These are phyloP conservation scores for Deilephila elpenor DNA, from an alignment of 2,888 invertebrate species.

Conservation along the genomic window DNA sequence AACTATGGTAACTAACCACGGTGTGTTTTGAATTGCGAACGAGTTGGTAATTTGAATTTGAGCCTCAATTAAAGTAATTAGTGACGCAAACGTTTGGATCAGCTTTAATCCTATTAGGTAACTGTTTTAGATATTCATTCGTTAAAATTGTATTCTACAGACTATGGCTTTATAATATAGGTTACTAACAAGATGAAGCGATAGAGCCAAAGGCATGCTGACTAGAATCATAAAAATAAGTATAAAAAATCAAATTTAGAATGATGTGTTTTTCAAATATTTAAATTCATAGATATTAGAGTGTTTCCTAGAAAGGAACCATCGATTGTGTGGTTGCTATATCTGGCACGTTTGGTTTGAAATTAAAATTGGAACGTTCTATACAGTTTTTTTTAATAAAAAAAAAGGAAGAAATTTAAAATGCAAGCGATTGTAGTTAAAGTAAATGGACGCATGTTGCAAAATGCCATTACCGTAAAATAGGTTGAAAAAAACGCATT, in stretches of 20 bases:
- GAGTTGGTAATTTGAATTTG: conserved; percentile 45
- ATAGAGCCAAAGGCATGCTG: too few relatives aligned
- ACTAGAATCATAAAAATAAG: background rate
- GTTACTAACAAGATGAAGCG: too few relatives aligned
- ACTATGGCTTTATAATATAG: background rate
- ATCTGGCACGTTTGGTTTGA: background rate
- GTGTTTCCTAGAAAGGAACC: too few relatives aligned
- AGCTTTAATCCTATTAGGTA: conserved; percentile 29
- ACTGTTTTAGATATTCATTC: conserved; percentile 1
- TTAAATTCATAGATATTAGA: too few relatives aligned
- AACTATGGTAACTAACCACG: conserved; percentile 25
- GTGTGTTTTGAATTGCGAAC: conserved; percentile 25
- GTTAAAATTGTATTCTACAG: background rate
- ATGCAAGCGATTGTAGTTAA: conserved; percentile 5
- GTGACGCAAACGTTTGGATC: conserved; percentile 35
- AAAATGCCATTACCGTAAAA: conserved; percentile 16
- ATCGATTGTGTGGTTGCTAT: too few relatives aligned
- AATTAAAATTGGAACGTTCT: background rate
- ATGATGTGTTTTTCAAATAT: background rate
- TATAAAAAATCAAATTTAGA: background rate
- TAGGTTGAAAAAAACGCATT: conserved; percentile 3
- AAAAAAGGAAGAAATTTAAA: conserved; percentile 1
- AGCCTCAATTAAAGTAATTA: conserved; percentile 57
- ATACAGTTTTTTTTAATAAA: background rate
- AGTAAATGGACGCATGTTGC: conserved; percentile 8